These are phyloP conservation scores for zebrafish (Danio rerio) DNA, from an alignment of 2,113 vertebrate genomes.

Conservation along the genomic window GRCz12tu NC_133194.1:16908501-16909000, in stretches of 20 bases:
- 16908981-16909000: slow-evolving; percentile 10
- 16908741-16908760: slow-evolving; percentile 12
- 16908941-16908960: slow-evolving; percentile 68
- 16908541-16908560: slow-evolving; percentile 9
- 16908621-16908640: slow-evolving; percentile 13
- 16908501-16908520: no score
- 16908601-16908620: slow-evolving; percentile 47
- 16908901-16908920: slow-evolving; percentile 71
- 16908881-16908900: slow-evolving; percentile 45
- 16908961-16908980: slow-evolving; percentile 54
- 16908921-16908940: slow-evolving; percentile 77
- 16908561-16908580: slow-evolving; percentile 23
- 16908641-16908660: slow-evolving; percentile 43
- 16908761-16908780: slow-evolving; percentile 18
- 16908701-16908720: slow-evolving; percentile 47
- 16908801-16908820: slow-evolving; percentile 29
- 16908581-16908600: slow-evolving; percentile 42
- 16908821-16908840: slow-evolving; percentile 50
- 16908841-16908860: slow-evolving; percentile 45
- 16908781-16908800: slow-evolving; percentile 28
- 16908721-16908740: slow-evolving; percentile 40
- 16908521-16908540: no score
- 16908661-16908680: slow-evolving; percentile 13
- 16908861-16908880: slow-evolving; percentile 44
- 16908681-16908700: slow-evolving; percentile 54